These are phyloP conservation scores for Solea solea DNA, from an alignment of 2,113 vertebrate species.

Conservation along the genomic window DNA sequence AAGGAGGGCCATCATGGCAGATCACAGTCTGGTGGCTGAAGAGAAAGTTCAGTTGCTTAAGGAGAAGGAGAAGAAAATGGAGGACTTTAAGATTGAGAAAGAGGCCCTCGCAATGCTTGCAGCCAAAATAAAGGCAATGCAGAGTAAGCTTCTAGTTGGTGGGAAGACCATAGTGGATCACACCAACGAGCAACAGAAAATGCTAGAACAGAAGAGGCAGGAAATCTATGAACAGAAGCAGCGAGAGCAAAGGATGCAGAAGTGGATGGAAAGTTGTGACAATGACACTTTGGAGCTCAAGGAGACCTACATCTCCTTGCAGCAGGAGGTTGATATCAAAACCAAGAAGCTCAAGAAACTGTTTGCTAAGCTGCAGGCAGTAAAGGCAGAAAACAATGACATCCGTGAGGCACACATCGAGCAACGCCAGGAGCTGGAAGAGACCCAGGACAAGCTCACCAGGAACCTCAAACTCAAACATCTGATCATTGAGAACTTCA, in stretches of 20 bases:
- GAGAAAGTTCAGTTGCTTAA: constrained; percentile 90
- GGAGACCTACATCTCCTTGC: constrained; percentile 95
- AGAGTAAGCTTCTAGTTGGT: constrained; percentile 97
- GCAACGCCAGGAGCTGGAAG: constrained; percentile 93
- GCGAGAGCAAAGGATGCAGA: constrained; percentile 94
- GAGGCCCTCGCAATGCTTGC: constrained; percentile 92
- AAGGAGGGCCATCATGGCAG: constrained; percentile 93
- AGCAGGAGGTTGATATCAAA: constrained; percentile 98
- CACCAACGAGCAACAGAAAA: constrained; percentile 97
- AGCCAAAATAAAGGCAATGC: constrained; percentile 98
- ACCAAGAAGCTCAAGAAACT: constrained; percentile 99
- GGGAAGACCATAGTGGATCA: constrained; percentile 99
- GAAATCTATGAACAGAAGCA: constrained; percentile 99
- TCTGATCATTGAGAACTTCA: constrained; percentile 97
- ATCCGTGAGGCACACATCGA: constrained; percentile 94
- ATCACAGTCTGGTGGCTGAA: constrained; percentile 96
- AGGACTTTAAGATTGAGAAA: constrained; percentile 87
- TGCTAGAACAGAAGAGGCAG: constrained; percentile 92
- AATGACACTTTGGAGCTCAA: constrained; percentile 96
- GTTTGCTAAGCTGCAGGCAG: constrained; percentile 96
- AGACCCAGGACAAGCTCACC: constrained; percentile 95
- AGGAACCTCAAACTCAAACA: constrained; percentile 97
- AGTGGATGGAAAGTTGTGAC: constrained; percentile 93
- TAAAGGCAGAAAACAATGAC: constrained; percentile 96
- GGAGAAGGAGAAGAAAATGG: constrained; percentile 96